Evolutionary conservation across 2,113 vertebrate species (phyloP), one percentile per base, ranked within the genome.

Genomic region (Sorex araneus): DNA sequence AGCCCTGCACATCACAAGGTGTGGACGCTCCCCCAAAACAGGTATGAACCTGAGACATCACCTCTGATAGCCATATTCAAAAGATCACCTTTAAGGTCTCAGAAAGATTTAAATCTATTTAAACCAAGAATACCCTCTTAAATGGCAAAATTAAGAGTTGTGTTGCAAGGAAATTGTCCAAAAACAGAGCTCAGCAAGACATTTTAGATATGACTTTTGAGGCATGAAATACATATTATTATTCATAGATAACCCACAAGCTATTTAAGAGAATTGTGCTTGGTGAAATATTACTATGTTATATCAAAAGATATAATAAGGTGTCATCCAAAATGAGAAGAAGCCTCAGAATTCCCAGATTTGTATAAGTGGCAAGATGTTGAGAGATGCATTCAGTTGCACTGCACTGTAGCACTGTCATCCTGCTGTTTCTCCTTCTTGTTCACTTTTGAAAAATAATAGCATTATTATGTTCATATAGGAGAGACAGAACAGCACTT

Each of bases 31-130:
- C n/a, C n/a, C n/a, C n/a, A n/a, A n/a, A n/a, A n/a, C n/a, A 34
- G 3, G 40, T 71, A 75, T 21, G 80, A 69, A 73, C 63, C 30
- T 66, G 32, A 43, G 77, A 6, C 40, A 79, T 28, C 40, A 50
- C 13, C 47, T 13, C 2, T 50, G 13, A 50, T 6, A 7, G 47
- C 8, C 36, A 70, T 32, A 23, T 2, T 40, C 32, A 34, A 84
- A 27, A 74, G 40, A 50, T 12, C 9, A 57, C 84, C 34, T 21
- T 86, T 34, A 84, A 83, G 23, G 50, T 36, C 60, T 79, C 45
- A 19, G n/a, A 87, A 89, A 87, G 6, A 30, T 8, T 69, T 32
- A 82, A 89, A 86, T 15, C 21, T 83, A 34, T 25, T 47, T 82
- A 45, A 90, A 64, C 4, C 8, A 34, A 71, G 9, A 8, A 23